Percentiles rank a stretch among this genome's conserved stretches.
phyloP scores from a whole-genome alignment of 2,888 invertebrate genomes.

The Axea sp. region DNA sequence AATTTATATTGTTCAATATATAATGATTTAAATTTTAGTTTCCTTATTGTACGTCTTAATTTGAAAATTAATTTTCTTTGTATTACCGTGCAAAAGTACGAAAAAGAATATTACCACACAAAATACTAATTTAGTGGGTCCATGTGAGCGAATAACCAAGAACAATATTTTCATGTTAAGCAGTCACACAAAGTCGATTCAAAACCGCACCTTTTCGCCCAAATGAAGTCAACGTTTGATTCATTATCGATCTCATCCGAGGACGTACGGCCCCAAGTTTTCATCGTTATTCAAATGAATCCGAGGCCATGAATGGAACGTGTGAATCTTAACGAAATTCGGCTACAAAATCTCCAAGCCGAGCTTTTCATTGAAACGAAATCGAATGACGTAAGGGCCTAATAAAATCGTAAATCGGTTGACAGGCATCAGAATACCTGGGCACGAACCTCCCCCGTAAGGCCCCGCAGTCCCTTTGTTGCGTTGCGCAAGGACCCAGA shows the following conservation, averaged over 20 bases:
- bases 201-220: constrained; percentile 9
- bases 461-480: constrained; percentile 72
- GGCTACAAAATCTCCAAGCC: constrained; percentile 35
- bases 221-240: constrained; percentile 41
- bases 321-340: constrained; percentile 48
- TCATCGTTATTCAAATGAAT: constrained; percentile 48
- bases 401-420: constrained; percentile 79
- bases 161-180: neutral
- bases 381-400: constrained; percentile 77
- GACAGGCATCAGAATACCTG: constrained; percentile 70
- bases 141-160: neutral
- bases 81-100: too few species aligned
- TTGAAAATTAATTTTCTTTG: too few species aligned
- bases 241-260: constrained; percentile 37
- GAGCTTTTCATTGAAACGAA: constrained; percentile 65
- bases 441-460: constrained; percentile 74
- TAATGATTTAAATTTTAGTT: too few species aligned
- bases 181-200: neutral
- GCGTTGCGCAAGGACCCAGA: constrained; percentile 69
- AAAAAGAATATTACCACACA: constrained; percentile 5
- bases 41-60: too few species aligned
- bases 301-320: constrained; percentile 35
- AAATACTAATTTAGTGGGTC: too few species aligned
- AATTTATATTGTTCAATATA: too few species aligned
- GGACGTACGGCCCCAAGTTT: neutral